Base-by-base conservation (phyloP, 2,888 invertebrate species). In the Drepanosiphum platanoidis region DNA sequence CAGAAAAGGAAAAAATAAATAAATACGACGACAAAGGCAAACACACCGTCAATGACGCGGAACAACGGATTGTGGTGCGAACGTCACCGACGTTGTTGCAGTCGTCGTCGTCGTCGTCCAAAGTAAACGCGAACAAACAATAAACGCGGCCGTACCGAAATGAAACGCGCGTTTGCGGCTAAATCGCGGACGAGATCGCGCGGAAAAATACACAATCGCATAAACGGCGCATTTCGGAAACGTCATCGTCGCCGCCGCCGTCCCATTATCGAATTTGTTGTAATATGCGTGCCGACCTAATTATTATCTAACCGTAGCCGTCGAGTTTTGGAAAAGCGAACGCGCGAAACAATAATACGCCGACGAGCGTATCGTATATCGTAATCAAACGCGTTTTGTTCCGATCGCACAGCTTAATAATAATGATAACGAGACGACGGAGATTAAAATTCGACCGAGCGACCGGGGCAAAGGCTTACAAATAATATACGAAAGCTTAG, bases 201-300 rank as follows among this genome's bases (percentile, higher is more conserved):
- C 3, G 34, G 32, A n/a, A 36, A 75, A 58, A 58, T 61, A 61
- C n/a, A 46, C 2, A 34, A 34, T 58, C 9, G 75, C n/a, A n/a
- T n/a, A 75, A 75, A 61, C 15, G 61, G 15, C 27, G n/a, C 27
- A 36, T 75, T 75, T 22, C 27, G 39, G 30, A 61, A 36, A 77
- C n/a, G 15, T 18, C 39, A 77, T 36, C 1, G 30, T 77, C 61
- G 39, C 39, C 75, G n/a, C 22, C 15, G 36, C n/a, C 9, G n/a
- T 34, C n/a, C 52, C n/a, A n/a, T n/a, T n/a, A n/a, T n/a, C n/a
- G n/a, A n/a, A n/a, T n/a, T n/a, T n/a, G n/a, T n/a, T n/a, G n/a
- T n/a, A n/a, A n/a, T n/a, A n/a, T n/a, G n/a, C n/a, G n/a, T n/a
- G n/a, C n/a, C n/a, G n/a, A n/a, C n/a, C n/a, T n/a, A n/a, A n/a